Evolutionary conservation across 2,113 vertebrate genomes (phyloP).

Genomic region (Lepidothrix coronata): DNA sequence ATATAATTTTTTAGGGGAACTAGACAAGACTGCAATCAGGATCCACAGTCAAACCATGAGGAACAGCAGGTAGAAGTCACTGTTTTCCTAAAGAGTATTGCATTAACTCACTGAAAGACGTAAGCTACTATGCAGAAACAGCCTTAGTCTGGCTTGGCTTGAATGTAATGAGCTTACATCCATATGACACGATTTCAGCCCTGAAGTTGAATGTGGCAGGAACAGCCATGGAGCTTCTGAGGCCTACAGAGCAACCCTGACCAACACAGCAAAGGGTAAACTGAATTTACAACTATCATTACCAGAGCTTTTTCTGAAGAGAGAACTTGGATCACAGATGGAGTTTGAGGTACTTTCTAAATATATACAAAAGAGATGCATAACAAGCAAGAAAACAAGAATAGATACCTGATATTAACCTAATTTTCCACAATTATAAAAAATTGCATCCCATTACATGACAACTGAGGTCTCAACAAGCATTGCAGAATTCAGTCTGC

Average conservation of each 20-base stretch:
- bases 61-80: neutral
- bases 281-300: fast-evolving
- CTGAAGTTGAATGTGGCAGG: neutral
- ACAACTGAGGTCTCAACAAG: neutral
- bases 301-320: neutral
- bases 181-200: neutral
- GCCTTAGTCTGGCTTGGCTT: neutral
- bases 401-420: neutral
- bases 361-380: neutral
- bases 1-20: neutral
- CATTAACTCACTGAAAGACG: neutral
- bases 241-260: neutral
- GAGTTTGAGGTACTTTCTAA: neutral
- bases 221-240: neutral
- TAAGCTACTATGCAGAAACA: neutral
- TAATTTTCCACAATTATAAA: neutral
- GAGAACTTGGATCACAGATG: neutral
- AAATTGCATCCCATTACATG: neutral
- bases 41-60: neutral
- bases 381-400: neutral
- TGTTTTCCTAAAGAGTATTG: neutral
- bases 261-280: neutral
- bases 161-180: neutral
- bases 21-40: neutral
- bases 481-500: neutral